Conservation (phyloP, 1,140 invertebrate genomes). For the Patella vulgata region DNA sequence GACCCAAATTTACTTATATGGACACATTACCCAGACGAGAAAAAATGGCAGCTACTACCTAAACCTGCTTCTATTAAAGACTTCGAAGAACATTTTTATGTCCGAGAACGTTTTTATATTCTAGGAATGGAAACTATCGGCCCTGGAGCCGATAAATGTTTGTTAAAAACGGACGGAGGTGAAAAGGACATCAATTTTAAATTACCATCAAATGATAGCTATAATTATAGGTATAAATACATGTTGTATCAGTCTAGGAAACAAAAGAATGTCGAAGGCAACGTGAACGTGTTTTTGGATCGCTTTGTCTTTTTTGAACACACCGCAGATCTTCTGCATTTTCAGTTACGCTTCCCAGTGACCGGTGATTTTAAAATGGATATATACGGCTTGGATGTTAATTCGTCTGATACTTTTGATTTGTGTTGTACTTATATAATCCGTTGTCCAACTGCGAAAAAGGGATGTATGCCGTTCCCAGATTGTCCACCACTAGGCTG, state of each 20-base stretch:
- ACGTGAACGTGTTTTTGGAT: slow-evolving; percentile 44
- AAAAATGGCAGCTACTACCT: slow-evolving; percentile 53
- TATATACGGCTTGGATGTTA: slow-evolving; percentile 57
- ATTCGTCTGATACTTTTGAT: slow-evolving; percentile 54
- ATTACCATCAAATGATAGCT: slow-evolving; percentile 40
- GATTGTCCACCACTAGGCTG: slow-evolving; percentile 59
- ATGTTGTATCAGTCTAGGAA: slow-evolving; percentile 49
- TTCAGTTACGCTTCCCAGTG: slow-evolving; percentile 54
- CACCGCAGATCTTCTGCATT: slow-evolving; percentile 43
- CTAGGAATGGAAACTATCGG: slow-evolving; percentile 46
- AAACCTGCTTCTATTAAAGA: slow-evolving; percentile 38
- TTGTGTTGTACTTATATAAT: slow-evolving; percentile 61
- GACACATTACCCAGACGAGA: slow-evolving; percentile 58
- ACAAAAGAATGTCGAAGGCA: slow-evolving; percentile 13
- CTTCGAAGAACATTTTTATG: slow-evolving; percentile 50
- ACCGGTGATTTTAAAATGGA: slow-evolving; percentile 60
- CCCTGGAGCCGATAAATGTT: slow-evolving; percentile 44
- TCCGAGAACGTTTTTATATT: slow-evolving; percentile 57
- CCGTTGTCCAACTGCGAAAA: slow-evolving; percentile 43
- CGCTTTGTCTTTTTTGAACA: slow-evolving; percentile 59
- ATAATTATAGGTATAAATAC: slow-evolving; percentile 55
- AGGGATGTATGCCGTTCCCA: slow-evolving; percentile 54
- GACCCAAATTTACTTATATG: slow-evolving; percentile 57
- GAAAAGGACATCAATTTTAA: slow-evolving; percentile 52
- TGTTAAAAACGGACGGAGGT: slow-evolving; percentile 44